phyloP scores from a whole-genome alignment of 2,113 vertebrate genomes.

The Xenotilapia leptura region DNA sequence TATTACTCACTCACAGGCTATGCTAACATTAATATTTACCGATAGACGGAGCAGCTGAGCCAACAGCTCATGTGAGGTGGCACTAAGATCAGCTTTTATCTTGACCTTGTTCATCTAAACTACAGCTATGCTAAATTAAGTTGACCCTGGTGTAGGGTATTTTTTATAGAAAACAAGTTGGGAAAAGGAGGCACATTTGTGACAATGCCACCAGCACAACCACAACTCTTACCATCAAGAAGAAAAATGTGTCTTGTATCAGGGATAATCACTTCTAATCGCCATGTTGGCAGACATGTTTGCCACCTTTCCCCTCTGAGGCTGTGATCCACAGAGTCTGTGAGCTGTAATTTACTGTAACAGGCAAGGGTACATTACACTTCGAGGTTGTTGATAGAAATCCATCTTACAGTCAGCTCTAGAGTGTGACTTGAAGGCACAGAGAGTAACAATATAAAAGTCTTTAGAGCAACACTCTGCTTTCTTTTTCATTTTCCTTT shows the following conservation, averaged over 20 bases:
- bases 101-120: background rate
- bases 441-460: background rate
- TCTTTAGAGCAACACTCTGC: background rate
- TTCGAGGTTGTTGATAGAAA: background rate
- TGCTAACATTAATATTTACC: background rate
- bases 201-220: background rate
- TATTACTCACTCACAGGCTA: background rate
- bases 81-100: background rate
- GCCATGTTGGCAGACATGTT: background rate
- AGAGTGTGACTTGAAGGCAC: background rate
- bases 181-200: background rate
- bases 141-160: background rate
- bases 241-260: background rate
- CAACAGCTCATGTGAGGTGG: background rate
- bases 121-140: background rate
- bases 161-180: background rate
- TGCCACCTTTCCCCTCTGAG: background rate
- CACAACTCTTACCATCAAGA: background rate
- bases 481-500: background rate
- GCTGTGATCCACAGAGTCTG: background rate
- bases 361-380: slow-evolving; percentile 17
- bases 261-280: background rate
- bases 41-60: background rate
- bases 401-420: background rate
- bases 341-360: slow-evolving; percentile 19